A percentile compares a stretch with the other conserved stretches of the same genome.
These are phyloP conservation scores for Hyposoter didymator DNA, from an alignment of 2,888 invertebrate species.

Conservation along the genomic window DNA sequence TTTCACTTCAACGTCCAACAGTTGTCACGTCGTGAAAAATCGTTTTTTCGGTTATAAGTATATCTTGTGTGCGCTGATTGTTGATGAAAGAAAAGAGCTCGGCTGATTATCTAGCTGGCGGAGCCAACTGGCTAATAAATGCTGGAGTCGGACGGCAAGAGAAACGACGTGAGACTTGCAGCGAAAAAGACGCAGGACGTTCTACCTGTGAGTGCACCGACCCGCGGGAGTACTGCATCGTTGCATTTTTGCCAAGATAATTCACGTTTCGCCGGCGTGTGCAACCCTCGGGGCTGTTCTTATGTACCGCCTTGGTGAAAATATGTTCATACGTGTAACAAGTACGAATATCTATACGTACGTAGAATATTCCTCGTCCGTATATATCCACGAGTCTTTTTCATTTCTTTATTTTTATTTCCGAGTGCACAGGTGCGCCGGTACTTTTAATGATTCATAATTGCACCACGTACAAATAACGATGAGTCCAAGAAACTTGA, in stretches of 20 bases:
- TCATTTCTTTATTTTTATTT: constrained; percentile 3
- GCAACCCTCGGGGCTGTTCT: constrained; percentile 9
- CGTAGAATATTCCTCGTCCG: constrained; percentile 3
- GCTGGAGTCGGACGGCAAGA: constrained; percentile 68
- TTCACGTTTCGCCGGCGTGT: constrained; percentile 59
- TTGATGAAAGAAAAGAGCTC: constrained; percentile 40
- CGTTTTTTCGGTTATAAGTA: background rate
- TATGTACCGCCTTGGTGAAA: constrained; percentile 28
- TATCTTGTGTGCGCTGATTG: background rate
- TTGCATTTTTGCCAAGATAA: constrained; percentile 67
- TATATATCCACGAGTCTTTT: background rate
- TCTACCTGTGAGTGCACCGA: constrained; percentile 61
- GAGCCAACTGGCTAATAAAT: constrained; percentile 76
- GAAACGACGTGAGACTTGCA: constrained; percentile 39
- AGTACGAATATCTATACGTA: background rate
- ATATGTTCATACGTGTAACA: constrained; percentile 18
- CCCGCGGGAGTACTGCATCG: constrained; percentile 48
- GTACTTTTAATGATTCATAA: constrained; percentile 57
- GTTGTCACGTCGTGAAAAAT: background rate
- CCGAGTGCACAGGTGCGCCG: constrained; percentile 55
- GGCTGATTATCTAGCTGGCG: constrained; percentile 63
- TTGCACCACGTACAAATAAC: constrained; percentile 45
- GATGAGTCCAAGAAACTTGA: background rate
- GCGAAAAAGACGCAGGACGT: constrained; percentile 46
- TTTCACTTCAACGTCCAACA: background rate